Conservation (phyloP, 2,797 vertebrate species). For the Lacerta agilis region DNA sequence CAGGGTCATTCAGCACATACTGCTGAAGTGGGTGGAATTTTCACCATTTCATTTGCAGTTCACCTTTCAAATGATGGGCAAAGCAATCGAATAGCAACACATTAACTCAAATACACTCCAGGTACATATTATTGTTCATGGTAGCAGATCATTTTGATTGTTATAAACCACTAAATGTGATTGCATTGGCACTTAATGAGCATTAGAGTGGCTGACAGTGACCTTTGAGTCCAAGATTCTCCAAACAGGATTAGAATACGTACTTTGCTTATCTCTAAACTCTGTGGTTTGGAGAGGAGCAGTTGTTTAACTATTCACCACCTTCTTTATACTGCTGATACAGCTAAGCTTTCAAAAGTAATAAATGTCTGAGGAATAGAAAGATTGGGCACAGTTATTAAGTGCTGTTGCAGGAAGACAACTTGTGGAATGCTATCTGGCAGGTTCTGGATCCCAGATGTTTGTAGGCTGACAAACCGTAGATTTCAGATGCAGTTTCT, state of each 20-base stretch:
- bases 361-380: not conserved
- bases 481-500: not conserved
- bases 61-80: not conserved
- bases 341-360: conserved; percentile 9
- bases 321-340: not conserved
- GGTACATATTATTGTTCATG: conserved; percentile 31
- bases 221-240: conserved; percentile 26
- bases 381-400: not conserved
- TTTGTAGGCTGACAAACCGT: not conserved
- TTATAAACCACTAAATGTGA: conserved; percentile 49
- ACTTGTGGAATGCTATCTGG: not conserved
- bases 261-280: conserved; percentile 1
- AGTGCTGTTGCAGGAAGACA: not conserved
- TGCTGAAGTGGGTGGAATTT: not conserved
- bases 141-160: conserved; percentile 35
- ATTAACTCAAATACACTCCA: not conserved
- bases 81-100: conserved; percentile 4
- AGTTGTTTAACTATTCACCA: not conserved
- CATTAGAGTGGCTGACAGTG: conserved; percentile 22
- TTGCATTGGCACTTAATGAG: conserved; percentile 44
- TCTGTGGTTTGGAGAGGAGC: conserved; percentile 1
- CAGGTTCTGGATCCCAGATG: not conserved
- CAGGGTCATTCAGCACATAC: not conserved
- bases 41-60: conserved; percentile 6
- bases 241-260: conserved; percentile 28